Evolutionary conservation across 2,797 vertebrate genomes (phyloP).

Genomic region (Vespertilio murinus): DNA sequence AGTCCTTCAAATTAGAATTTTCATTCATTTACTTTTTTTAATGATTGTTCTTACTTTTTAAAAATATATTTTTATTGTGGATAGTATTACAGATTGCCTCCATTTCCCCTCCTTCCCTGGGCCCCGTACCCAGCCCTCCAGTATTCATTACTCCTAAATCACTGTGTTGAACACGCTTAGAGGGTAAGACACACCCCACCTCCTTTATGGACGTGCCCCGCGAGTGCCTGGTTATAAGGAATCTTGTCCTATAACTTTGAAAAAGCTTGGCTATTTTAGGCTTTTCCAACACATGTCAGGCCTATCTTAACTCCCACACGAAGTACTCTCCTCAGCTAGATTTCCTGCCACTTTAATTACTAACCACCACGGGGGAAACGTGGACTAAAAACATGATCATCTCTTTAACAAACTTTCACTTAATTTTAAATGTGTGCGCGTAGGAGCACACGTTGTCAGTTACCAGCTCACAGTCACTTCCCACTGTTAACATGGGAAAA

Average conservation of each 20-base stretch:
- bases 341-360: slow-evolving; percentile 12
- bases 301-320: slow-evolving; percentile 3
- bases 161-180: neutral
- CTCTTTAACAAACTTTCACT: slow-evolving; percentile 4
- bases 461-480: neutral
- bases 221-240: neutral
- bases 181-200: neutral
- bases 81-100: too few species aligned
- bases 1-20: slow-evolving; percentile 29
- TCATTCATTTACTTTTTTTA: slow-evolving; percentile 23
- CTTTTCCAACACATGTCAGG: slow-evolving; percentile 18
- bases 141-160: slow-evolving; percentile 14
- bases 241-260: neutral
- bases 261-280: slow-evolving; percentile 22
- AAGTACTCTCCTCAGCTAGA: neutral
- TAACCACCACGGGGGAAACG: neutral
- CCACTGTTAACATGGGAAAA: neutral
- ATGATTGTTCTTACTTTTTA: too few species aligned
- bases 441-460: neutral
- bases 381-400: neutral
- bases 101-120: too few species aligned
- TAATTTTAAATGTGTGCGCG: neutral
- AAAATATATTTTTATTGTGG: too few species aligned
- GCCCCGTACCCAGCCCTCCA: too few species aligned
- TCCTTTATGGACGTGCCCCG: neutral